Base-by-base conservation (phyloP, 2,113 vertebrate species). In the Tragelaphus strepsiceros region DNA sequence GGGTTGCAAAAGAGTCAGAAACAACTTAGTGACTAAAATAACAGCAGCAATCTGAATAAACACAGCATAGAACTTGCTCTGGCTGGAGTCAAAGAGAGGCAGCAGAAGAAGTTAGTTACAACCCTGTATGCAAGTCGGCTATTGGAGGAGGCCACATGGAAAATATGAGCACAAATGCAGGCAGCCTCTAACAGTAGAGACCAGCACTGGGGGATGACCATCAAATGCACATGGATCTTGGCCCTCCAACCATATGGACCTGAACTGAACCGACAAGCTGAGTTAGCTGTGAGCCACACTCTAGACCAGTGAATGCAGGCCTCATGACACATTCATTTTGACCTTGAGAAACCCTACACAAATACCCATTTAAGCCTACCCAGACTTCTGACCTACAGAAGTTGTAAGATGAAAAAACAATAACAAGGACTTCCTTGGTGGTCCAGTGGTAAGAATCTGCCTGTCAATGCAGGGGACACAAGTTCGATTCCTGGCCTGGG, bases 211-310 rank as follows among this genome's bases (percentile, higher is more conserved):
- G 21, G 7, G 26, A 10, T 10, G 14, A 28, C 28, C 54, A 43
- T 35, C 15, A 24, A 4, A 28, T 56, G 51, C 26, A 22, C 0
- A 0, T 78, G 14, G 67, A 56, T 14, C 14, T 83, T 14, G 3
- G 74, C 53, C 16, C 14, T 46, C 32, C 11, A 83, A 26, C 49
- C 32, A 30, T 4, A 49, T 62, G 74, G 28, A 39, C 58, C 6
- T 1, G 26, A 51, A 51, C 16, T 58, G 39, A 89, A 51, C 4
- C 19, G 8, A 78, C 8, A 32, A 49, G 28, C 43, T 10, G 24
- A 58, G n/a, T 17, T 14, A 87, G 51, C 2, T 9, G 19, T 15
- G 39, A 51, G 39, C 26, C 62, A 59, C 28, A 17, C 5, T 21
- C 3, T 17, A 56, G 56, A 35, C 32, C 53, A 35, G 77, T 22